Base-by-base conservation (phyloP, 2,888 invertebrate genomes). In the Malachius bipustulatus region DNA sequence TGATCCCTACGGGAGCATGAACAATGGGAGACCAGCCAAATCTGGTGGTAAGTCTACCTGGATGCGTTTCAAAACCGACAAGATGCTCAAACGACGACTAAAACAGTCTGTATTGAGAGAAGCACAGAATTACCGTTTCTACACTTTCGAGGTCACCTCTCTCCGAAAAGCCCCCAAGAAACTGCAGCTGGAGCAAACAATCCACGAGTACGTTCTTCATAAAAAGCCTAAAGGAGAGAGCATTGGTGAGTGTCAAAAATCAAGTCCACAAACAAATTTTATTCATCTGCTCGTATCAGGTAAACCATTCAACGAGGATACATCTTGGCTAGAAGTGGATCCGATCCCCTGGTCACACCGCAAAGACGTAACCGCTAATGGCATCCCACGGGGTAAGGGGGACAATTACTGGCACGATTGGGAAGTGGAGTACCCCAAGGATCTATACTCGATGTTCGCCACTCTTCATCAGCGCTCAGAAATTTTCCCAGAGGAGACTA, bases 361-460 rank as follows among this genome's bases (percentile, higher is more conserved):
- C 29, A 43, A 43, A 9, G 39, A 44, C 13, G 45, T 44, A 30
- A 46, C 53, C 2, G 51, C 58, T 1, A 42, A 39, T 10, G 57
- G 55, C 3, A 43, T 42, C 29, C 32, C 41, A 1, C 42, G 59
- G 16, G 53, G 52, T 0, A 40, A 40, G 14, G 41, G 43, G 3
- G 51, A 53, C 4, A 46, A 48, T 19, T 48, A 65, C 54, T 77
- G 77, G 76, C 75, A 75, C 48, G 65, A 74, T 34, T 82, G 73
- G 69, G 73, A 78, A 41, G 69, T 79, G 2, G 80, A 82, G 51
- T 75, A 77, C 44, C 68, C 71, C 2, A 70, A 73, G 2, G 77
- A 76, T 40, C 56, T 82, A 1, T 81, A 66, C 62, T 78, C 81
- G 0, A 56, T 82, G 1, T 73, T 76, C 70, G 78, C 80, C 1